These are phyloP conservation scores for Ceratothoa steindachneri DNA, from an alignment of 2,888 invertebrate species.

Conservation along the genomic window DNA sequence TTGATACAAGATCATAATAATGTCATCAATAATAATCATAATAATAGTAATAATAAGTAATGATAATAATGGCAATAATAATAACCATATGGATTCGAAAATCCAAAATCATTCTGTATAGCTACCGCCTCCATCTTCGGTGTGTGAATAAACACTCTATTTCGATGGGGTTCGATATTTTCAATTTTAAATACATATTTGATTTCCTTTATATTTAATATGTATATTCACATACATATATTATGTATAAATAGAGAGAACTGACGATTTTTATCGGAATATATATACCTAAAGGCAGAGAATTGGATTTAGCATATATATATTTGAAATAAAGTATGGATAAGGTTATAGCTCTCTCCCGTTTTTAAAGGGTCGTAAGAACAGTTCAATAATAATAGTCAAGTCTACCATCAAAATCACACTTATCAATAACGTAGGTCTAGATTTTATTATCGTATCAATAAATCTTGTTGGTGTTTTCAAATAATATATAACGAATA, in stretches of 20 bases:
- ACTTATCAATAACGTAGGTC: too few relatives aligned
- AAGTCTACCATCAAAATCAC: background rate
- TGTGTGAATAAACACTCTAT: background rate
- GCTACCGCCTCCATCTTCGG: background rate
- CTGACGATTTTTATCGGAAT: background rate
- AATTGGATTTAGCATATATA: background rate
- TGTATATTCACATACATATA: constrained; percentile 6
- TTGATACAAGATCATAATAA: constrained; percentile 47
- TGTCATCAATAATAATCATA: constrained; percentile 8
- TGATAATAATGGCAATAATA: background rate
- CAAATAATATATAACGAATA: background rate
- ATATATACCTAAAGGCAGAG: background rate
- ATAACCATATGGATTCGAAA: background rate
- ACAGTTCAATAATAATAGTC: background rate
- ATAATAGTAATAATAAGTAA: background rate
- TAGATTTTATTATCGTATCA: too few relatives aligned
- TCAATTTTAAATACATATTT: background rate
- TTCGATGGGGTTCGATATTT: background rate
- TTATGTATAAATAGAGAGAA: background rate
- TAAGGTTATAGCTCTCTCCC: background rate
- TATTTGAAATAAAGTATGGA: background rate
- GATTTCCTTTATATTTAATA: background rate
- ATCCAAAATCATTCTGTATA: background rate
- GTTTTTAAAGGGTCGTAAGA: background rate
- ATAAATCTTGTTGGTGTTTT: too few relatives aligned